A percentile compares a stretch with the other conserved stretches of the same genome.
Conservation (phyloP, 2,888 invertebrate species). For the Latrodectus elegans region DNA sequence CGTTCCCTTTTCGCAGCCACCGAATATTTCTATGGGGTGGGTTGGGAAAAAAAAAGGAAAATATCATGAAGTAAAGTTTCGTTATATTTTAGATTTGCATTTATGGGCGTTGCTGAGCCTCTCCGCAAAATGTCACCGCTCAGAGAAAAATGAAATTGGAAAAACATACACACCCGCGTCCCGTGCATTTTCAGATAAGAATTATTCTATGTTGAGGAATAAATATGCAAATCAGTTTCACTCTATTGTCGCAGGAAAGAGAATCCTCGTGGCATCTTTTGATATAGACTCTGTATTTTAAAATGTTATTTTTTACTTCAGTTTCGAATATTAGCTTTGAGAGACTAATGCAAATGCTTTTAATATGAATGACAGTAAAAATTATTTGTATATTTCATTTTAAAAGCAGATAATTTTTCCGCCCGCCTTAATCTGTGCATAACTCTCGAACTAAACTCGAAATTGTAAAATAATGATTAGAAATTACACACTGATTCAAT, state of each 20-base stretch:
- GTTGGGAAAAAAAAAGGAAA: neutral
- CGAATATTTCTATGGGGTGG: neutral
- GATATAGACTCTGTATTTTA: too few species aligned
- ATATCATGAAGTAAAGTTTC: neutral
- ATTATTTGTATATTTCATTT: too few species aligned
- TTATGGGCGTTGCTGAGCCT: neutral
- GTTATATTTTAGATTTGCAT: neutral
- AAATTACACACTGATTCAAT: too few species aligned
- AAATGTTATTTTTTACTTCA: too few species aligned
- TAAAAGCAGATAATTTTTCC: too few species aligned
- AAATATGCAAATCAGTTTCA: neutral
- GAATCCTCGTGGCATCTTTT: neutral
- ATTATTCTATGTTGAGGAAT: neutral
- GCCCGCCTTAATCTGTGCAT: too few species aligned
- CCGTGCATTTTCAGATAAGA: too few species aligned
- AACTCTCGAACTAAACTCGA: too few species aligned
- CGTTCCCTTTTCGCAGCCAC: neutral
- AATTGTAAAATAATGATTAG: too few species aligned
- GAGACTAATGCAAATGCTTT: too few species aligned
- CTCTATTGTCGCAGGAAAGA: neutral
- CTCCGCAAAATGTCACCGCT: neutral
- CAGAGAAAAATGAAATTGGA: constrained; percentile 5
- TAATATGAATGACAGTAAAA: too few species aligned
- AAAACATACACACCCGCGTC: neutral
- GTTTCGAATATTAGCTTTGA: too few species aligned